These are phyloP conservation scores for Cantharis lateralis DNA, from an alignment of 2,888 invertebrate species.

Conservation along the genomic window DNA sequence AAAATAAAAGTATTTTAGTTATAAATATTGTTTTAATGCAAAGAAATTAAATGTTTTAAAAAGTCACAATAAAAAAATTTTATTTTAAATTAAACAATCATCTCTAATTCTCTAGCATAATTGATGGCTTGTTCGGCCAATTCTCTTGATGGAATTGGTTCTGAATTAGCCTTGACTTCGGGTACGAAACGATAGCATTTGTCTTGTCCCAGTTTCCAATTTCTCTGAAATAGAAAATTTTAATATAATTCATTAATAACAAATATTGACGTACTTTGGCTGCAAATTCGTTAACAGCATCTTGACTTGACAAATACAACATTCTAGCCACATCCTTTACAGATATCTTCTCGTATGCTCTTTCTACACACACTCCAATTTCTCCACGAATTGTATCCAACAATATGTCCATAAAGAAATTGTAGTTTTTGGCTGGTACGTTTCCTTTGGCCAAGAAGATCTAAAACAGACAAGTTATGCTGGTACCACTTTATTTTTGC, in stretches of 20 bases:
- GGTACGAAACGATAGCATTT: slow-evolving; percentile 82
- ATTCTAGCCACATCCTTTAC: slow-evolving; percentile 86
- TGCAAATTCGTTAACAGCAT: slow-evolving; percentile 81
- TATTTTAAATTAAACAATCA: slow-evolving; percentile 82
- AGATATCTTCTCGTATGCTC: slow-evolving; percentile 90
- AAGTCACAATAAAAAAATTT: slow-evolving; percentile 17
- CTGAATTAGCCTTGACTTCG: slow-evolving; percentile 75
- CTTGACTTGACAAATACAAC: slow-evolving; percentile 79
- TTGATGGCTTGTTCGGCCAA: slow-evolving; percentile 93
- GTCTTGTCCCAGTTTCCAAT: slow-evolving; percentile 80
- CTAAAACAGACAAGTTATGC: slow-evolving; percentile 24
- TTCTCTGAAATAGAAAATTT: slow-evolving; percentile 57
- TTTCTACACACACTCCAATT: slow-evolving; percentile 95
- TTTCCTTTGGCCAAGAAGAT: slow-evolving; percentile 92
- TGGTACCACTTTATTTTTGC: slow-evolving; percentile 52
- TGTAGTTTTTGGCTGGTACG: slow-evolving; percentile 95
- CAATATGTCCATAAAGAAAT: slow-evolving; percentile 95
- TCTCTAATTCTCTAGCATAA: slow-evolving; percentile 97
- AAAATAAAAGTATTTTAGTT: neutral
- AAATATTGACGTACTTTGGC: slow-evolving; percentile 62
- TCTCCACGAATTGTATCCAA: slow-evolving; percentile 94
- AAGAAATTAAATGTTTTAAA: neutral
- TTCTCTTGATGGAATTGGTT: slow-evolving; percentile 85
- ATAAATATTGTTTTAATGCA: neutral
- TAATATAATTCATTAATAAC: neutral